These are phyloP conservation scores for Clarias macrocephalus DNA, from an alignment of 2,113 vertebrate species.

Conservation along the genomic window DNA sequence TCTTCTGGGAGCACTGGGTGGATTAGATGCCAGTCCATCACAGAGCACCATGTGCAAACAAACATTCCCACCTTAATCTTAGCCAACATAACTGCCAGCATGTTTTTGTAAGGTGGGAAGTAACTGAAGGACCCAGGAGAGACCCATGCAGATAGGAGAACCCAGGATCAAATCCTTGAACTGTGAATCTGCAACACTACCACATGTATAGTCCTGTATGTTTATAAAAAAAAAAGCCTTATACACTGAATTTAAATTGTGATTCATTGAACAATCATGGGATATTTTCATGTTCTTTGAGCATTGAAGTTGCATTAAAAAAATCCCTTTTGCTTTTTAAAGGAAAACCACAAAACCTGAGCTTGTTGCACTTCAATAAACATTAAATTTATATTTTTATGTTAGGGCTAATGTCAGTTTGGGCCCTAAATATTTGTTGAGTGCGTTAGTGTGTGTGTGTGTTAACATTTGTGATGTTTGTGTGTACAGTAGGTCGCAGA, in stretches of 20 bases:
- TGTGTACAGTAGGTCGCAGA: too few species aligned
- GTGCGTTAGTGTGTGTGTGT: too few species aligned
- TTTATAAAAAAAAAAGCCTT: not conserved
- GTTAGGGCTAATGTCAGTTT: too few species aligned
- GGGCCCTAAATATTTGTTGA: too few species aligned
- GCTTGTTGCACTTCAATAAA: not conserved
- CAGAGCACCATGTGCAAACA: not conserved
- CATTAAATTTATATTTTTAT: not conserved
- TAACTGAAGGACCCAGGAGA: not conserved
- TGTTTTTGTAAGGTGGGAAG: not conserved
- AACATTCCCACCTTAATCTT: not conserved
- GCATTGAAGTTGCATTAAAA: too few species aligned
- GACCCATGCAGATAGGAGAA: not conserved
- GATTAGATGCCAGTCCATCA: not conserved
- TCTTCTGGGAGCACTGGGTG: not conserved
- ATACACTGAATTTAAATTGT: not conserved
- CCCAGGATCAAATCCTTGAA: not conserved
- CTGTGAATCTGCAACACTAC: not conserved
- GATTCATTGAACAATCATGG: not conserved
- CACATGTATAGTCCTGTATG: not conserved
- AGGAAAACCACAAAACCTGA: not conserved
- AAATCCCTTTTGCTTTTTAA: not conserved
- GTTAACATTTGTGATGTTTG: too few species aligned
- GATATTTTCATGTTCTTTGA: not conserved
- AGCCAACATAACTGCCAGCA: not conserved